Base-by-base conservation (phyloP, 2,888 invertebrate species). In the Homarus gammarus region DNA sequence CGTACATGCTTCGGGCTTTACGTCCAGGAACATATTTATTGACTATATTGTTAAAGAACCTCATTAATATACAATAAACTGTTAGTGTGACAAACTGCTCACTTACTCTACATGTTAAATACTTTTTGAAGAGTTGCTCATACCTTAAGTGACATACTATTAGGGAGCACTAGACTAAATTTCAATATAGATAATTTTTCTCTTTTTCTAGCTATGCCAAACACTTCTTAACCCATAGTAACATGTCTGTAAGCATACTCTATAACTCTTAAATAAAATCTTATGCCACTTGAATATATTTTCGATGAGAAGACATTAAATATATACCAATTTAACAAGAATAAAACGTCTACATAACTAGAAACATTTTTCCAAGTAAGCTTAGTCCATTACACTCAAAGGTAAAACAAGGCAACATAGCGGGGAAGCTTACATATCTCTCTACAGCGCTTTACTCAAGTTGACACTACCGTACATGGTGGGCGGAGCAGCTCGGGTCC, bases 161-260 rank as follows among this genome's bases (percentile, higher is more conserved):
- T 33, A 84, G 84, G 84, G 75, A 84, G 84, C 84, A 64, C 84
- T 84, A 84, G 27, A 36, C 84, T 84, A 84, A 84, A 56, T 72
- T 84, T 84, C 75, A 84, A 73, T 61, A 75, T 61, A 75, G 36
- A 40, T 44, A n/a, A 75, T 61, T 75, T 83, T 73, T n/a, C n/a
- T n/a, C n/a, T n/a, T 73, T 40, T 40, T 81, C 61, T 84, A 84
- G 8, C 64, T 64, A 64, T 15, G 64, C 64, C 64, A 64, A 64
- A 64, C 64, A 64, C 64, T n/a, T 64, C 64, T 64, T 64, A 64
- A 64, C 64, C 64, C 64, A 64, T 64, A 64, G 64, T 64, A 64
- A 64, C 27, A 27, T 64, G 44, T 44, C 44, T 44, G 64, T 49
- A 82, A 49, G 49, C 33, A 70, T 44, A 49, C 49, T 38, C 44